Evolutionary conservation across 2,113 vertebrate species (phyloP), one percentile per base, ranked within the genome.

Genomic region (Ceyx cyanopectus): DNA sequence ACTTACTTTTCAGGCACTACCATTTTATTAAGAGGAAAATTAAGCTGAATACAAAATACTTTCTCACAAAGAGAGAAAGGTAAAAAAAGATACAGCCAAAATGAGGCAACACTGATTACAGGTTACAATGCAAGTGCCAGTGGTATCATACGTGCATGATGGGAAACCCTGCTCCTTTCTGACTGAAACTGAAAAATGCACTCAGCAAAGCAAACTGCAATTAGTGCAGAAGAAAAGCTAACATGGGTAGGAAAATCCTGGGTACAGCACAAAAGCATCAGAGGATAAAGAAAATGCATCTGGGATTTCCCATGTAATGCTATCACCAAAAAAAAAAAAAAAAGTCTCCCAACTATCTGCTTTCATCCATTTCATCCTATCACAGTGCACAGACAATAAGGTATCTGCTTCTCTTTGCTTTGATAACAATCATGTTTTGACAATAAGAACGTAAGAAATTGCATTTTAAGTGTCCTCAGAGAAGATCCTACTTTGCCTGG

Each of bases 1-100:
- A 95, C 94, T 95, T 77, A 93, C 97, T 97, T 97, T 97, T 95
- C 95, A 96, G 95, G 94, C 95, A 95, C 96, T 97, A 95, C 81
- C 70, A 94, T 96, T 97, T 97, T 97, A 97, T 97, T 97, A 97
- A 90, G 57, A 96, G 91, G 91, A 96, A 95, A 92, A 68, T 93
- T 89, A 96, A 85, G 90, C 85, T 70, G 77, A 85, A 88, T 97
- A 97, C 97, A 97, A 97, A 97, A 95, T 63, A 50, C 95, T 95
- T 96, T 76, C 97, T 96, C 95, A 90, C 91, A 95, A 91, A 95
- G 91, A 95, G 93, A 95, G 89, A 95, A 96, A 96, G 93, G 77
- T 95, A 96, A 72, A 95, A 95, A 95, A 96, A 95, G 83, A 90
- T 95, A 97, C 95, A 97, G 92, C 96, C 94, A 97, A 94, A 94